Conservation (phyloP, 1,140 invertebrate genomes). For the Neomicropteryx cornuta region DNA sequence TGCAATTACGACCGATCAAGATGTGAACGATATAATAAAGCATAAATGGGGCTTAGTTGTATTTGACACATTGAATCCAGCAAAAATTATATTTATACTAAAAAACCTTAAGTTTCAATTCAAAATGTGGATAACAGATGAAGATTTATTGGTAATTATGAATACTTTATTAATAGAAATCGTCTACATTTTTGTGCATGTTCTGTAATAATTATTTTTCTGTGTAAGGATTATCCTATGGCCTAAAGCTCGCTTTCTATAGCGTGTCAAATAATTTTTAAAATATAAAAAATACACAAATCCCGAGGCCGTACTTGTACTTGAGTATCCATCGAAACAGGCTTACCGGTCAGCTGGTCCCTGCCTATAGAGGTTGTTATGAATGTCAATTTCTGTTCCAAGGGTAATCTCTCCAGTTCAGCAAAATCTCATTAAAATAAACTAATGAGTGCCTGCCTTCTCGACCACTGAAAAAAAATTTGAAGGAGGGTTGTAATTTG, state of each 20-base stretch:
- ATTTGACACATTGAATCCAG: constrained; percentile 10
- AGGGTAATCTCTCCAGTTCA: no score
- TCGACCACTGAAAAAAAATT: no score
- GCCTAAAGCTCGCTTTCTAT: constrained; percentile 4
- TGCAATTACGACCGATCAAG: not conserved
- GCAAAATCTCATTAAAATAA: no score
- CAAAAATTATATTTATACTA: constrained; percentile 4
- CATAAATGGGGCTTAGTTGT: constrained; percentile 11
- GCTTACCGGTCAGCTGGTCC: no score
- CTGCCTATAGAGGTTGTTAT: no score
- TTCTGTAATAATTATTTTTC: constrained; percentile 3
- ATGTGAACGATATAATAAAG: constrained; percentile 3
- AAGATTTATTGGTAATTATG: constrained; percentile 11
- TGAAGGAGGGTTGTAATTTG: no score
- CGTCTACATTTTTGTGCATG: not conserved
- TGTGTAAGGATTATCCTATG: constrained; percentile 1
- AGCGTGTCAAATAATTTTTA: not conserved
- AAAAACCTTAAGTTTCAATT: constrained; percentile 7
- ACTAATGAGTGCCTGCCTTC: no score
- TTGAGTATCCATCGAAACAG: not conserved
- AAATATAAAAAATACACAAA: not conserved
- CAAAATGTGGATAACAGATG: constrained; percentile 11
- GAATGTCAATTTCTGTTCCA: no score
- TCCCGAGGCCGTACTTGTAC: not conserved
- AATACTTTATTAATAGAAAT: not conserved